phyloP scores from a whole-genome alignment of 1,140 invertebrate genomes.

The Drosophila quadrilineata region DNA sequence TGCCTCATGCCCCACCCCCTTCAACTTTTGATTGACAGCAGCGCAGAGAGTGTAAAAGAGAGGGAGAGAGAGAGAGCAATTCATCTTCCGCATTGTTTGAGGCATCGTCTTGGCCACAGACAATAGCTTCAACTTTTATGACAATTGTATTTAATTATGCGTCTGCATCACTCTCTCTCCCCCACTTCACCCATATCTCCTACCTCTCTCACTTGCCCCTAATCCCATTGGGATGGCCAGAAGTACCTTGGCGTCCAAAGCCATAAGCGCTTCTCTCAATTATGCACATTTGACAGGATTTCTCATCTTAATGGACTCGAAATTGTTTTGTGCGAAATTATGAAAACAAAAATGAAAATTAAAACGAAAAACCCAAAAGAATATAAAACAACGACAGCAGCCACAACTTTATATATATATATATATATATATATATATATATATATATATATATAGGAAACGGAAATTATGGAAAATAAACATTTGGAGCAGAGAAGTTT shows the following conservation, averaged over 20 bases:
- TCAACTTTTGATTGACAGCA: constrained; percentile 72
- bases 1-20: neutral
- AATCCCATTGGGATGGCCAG: neutral
- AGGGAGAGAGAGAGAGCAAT: too few species aligned
- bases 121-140: constrained; percentile 65
- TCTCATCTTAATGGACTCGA: constrained; percentile 22
- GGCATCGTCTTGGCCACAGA: constrained; percentile 27
- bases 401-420: neutral
- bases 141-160: constrained; percentile 76
- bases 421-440: constrained; percentile 1
- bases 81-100: too few species aligned
- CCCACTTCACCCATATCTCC: neutral
- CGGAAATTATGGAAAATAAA: constrained; percentile 6
- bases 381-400: neutral
- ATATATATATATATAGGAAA: neutral
- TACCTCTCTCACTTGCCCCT: neutral
- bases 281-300: constrained; percentile 37
- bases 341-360: constrained; percentile 9
- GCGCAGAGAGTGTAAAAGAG: too few species aligned
- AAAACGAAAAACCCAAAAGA: constrained; percentile 11
- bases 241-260: constrained; percentile 16
- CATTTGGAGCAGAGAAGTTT: neutral
- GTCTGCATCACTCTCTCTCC: constrained; percentile 9
- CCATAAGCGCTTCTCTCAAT: constrained; percentile 34
- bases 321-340: constrained; percentile 17